Evolutionary conservation across 2,113 vertebrate genomes (phyloP), one percentile per base, ranked within the genome.

Genomic region (Tragelaphus strepsiceros): DNA sequence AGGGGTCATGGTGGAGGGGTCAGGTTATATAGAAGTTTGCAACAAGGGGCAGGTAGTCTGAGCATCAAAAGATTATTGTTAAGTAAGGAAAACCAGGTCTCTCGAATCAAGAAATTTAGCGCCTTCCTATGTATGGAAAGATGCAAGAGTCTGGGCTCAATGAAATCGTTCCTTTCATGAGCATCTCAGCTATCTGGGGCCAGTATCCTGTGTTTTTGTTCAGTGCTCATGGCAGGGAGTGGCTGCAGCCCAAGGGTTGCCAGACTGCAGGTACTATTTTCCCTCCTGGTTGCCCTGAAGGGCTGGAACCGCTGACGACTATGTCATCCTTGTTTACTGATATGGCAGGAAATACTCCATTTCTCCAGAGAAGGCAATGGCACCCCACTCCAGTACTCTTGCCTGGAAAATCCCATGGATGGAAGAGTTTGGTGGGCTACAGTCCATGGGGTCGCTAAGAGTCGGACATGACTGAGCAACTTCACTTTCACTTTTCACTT

Each of bases 101-200:
- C 22, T 43, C 1, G 1, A 43, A 43, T 43, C 26, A 43, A 43
- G 22, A 43, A 43, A 77, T 43, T 77, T 12, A 39, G 67, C 9
- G 2, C 67, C 14, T 77, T 77, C 39, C 67, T 74, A 14, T 24
- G 71, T 39, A 74, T 0, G 11, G 21, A 22, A 74, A 74, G 67
- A 24, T 74, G 35, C 21, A 13, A 74, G 21, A 39, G 21, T 39
- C 71, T 39, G 71, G 71, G 11, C 21, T 39, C 35, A 43, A 5
- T 43, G 71, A 13, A 43, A 74, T 7, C 6, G 0, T 24, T 24
- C 11, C 71, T 74, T 74, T 43, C 5, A 3, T 24, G 6, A 0
- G 3, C 71, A 39, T 74, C 19, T 39, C 71, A 24, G 71, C 19
- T 24, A 3, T 21, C 35, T 43, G 71, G 35, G 21, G 35, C 71